phyloP scores from a whole-genome alignment of 2,113 vertebrate species.

The Ophthalmolycus amberensis region DNA sequence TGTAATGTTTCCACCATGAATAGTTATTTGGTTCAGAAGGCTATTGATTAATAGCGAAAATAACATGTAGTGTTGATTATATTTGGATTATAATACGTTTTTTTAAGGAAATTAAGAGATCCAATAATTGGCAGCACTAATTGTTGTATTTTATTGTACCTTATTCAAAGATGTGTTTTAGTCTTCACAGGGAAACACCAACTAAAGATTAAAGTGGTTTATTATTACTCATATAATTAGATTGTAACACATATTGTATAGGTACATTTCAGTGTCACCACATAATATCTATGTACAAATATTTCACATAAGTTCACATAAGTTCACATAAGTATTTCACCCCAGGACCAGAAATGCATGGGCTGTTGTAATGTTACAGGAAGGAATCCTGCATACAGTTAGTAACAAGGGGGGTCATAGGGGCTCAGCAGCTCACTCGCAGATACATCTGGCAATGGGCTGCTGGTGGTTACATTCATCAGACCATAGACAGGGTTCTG shows the following conservation, averaged over 20 bases:
- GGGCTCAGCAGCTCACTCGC: neutral
- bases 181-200: neutral
- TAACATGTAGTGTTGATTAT: neutral
- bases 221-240: neutral
- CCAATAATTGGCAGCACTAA: neutral
- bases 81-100: neutral
- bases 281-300: neutral
- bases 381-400: neutral
- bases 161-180: neutral
- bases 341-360: neutral
- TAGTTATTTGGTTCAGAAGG: neutral
- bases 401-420: neutral
- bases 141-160: neutral
- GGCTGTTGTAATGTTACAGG: neutral
- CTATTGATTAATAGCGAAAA: neutral
- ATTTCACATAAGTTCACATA: no score
- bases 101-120: neutral
- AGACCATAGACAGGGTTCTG: neutral
- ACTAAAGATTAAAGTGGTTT: neutral
- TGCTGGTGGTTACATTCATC: conserved; percentile 1
- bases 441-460: neutral
- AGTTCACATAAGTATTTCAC: no score
- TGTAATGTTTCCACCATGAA: neutral
- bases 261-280: neutral
- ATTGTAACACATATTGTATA: neutral